Base-by-base conservation (phyloP, 2,113 vertebrate species). In the Centrocercus urophasianus region DNA sequence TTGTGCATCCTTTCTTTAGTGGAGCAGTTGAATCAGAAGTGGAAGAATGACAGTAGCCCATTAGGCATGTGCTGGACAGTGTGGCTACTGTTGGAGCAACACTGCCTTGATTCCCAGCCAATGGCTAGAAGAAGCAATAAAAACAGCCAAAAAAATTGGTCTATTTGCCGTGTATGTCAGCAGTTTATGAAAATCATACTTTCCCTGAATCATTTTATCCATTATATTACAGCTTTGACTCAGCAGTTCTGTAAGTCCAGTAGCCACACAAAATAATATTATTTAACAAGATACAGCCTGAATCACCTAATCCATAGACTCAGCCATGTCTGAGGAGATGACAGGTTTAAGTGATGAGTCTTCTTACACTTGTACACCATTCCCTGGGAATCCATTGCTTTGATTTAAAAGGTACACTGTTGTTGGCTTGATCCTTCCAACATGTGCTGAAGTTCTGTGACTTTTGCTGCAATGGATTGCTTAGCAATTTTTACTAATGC, bases 151-250 rank as follows among this genome's bases (percentile, higher is more conserved):
- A 66, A 34, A 52, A 21, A 30, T 13, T 25, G 3, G 16, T 38
- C 85, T 93, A 56, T 91, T 77, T 10, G 10, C 60, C 71, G 74
- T 83, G 64, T 79, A 74, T 96, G 77, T 86, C 95, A 95, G 94
- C 92, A 97, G 83, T 92, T 93, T 90, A 88, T 50, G 93, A 96
- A 89, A 50, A 82, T 47, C 61, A 70, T 56, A 64, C 6, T 95
- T 94, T 84, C 75, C 52, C 76, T 78, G 48, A 95, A 94, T 25
- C n/a, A 77, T 85, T 86, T 93, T 85, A 65, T 54, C 50, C 70
- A 60, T 34, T 87, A 89, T 94, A 90, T 95, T 96, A 88, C 80
- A 70, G 4, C 11, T 84, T 85, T 42, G 57, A 27, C 45, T 32
- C 84, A 81, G 50, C 63, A 73, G 60, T 54, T 96, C 93, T 78